Base-by-base conservation (phyloP, 2,888 invertebrate genomes). In the Altica lythri region DNA sequence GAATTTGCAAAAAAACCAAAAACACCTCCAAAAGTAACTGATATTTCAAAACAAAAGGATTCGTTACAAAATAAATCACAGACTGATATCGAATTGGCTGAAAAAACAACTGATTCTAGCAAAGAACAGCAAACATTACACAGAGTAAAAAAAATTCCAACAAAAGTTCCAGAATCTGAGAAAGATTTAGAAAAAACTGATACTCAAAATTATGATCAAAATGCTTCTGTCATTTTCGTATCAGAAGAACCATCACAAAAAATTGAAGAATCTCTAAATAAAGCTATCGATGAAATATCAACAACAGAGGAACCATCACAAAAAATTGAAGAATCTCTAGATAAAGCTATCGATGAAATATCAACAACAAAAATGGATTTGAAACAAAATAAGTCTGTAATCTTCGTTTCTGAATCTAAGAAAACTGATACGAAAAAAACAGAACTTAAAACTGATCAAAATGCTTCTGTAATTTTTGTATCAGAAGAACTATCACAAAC, bases 401-500 rank as follows among this genome's bases (percentile, higher is more conserved):
- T n/a, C n/a, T n/a, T n/a, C n/a, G n/a, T n/a, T n/a, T n/a, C n/a
- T n/a, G 8, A 22, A 22, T 22, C 22, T 22, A 8, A 22, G 4
- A 8, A 22, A 22, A 22, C 22, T 22, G 22, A 5, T 22, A 22
- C 4, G 8, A 22, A 22, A 22, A 8, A 5, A 8, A 8, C 8
- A 4, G 22, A 22, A 5, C 8, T 22, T 10, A 22, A 37, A 38
- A n/a, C 25, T 29, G 9, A 22, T 22, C 10, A 44, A 19, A 2
- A 2, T 10, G 32, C 8, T 2, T 1, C 2, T 6, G 8, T 10
- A 10, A n/a, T 1, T 6, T n/a, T 10, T 5, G 10, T 9, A 8
- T n/a, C 25, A n/a, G 25, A 42, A 44, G 29, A 37, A 18, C 19
- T 19, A 25, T 18, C 8, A 3, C 16, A 44, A 40, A 43, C 44